phyloP scores from a whole-genome alignment of 2,113 vertebrate genomes.

The Illadopsis cleaveri region DNA sequence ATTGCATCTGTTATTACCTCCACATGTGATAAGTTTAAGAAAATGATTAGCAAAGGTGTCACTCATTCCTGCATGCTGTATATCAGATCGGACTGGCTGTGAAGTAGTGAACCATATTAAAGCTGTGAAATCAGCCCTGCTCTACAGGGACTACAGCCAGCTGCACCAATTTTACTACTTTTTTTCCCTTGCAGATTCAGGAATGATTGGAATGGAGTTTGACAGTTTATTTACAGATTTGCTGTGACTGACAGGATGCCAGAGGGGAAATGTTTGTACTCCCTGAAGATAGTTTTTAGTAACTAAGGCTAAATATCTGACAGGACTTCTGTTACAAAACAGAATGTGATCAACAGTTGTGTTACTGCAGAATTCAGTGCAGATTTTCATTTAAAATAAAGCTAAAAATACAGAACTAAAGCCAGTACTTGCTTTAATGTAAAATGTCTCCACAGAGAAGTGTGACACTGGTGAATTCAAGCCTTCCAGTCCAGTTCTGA shows the following conservation, averaged over 20 bases:
- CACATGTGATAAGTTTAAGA: constrained; percentile 68
- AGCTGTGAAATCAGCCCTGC: constrained; percentile 67
- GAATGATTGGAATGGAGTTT: constrained; percentile 69
- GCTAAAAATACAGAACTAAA: constrained; percentile 3
- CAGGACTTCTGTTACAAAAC: constrained; percentile 44
- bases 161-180: constrained; percentile 59
- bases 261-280: constrained; percentile 72
- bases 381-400: constrained; percentile 18
- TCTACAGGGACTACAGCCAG: constrained; percentile 52
- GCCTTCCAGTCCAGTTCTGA: not conserved
- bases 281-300: constrained; percentile 64
- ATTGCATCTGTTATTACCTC: constrained; percentile 58
- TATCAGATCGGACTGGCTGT: constrained; percentile 64
- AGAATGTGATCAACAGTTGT: constrained; percentile 43
- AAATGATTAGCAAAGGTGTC: constrained; percentile 71
- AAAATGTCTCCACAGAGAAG: not conserved
- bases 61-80: constrained; percentile 56
- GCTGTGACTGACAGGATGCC: constrained; percentile 69
- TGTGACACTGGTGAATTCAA: not conserved
- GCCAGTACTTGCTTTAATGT: not conserved
- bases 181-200: constrained; percentile 62
- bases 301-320: constrained; percentile 70
- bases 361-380: not conserved
- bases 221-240: constrained; percentile 73
- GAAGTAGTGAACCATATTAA: constrained; percentile 68